Conservation (phyloP, 2,113 vertebrate species). For the Pollachius pollachius region DNA sequence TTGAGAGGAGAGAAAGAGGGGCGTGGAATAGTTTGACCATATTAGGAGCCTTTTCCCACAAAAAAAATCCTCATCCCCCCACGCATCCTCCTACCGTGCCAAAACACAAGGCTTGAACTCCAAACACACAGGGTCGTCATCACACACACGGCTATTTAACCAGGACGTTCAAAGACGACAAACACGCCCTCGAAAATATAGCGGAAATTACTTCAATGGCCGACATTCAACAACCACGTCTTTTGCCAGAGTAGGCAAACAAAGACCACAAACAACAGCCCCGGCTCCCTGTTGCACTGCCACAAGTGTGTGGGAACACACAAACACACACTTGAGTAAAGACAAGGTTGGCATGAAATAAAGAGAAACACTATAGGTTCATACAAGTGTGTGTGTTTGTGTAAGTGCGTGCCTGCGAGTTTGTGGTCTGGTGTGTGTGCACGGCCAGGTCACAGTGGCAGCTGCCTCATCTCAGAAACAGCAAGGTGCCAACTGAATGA, state of each 20-base stretch:
- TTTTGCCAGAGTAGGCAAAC: too few relatives aligned
- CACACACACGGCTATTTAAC: constrained; percentile 26
- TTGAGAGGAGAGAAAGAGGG: not conserved
- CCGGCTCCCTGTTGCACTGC: not conserved
- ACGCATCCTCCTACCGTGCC: constrained; percentile 21
- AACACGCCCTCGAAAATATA: constrained; percentile 27
- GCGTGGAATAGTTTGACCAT: constrained; percentile 75
- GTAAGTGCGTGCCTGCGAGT: too few relatives aligned
- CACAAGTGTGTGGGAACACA: not conserved
- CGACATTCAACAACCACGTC: not conserved
- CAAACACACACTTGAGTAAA: constrained; percentile 22
- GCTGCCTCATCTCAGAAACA: too few relatives aligned
- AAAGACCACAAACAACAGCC: not conserved
- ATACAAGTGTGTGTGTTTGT: too few relatives aligned
- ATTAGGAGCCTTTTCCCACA: constrained; percentile 67
- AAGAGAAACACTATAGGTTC: too few relatives aligned
- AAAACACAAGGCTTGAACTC: constrained; percentile 26
- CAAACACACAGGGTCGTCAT: constrained; percentile 4
- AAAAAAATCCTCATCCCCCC: constrained; percentile 28
- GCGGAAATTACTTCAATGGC: constrained; percentile 9
- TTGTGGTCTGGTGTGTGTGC: too few relatives aligned
- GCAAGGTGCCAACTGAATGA: constrained; percentile 1
- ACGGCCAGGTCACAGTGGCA: too few relatives aligned
- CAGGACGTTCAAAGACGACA: constrained; percentile 30
- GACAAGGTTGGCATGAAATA: not conserved